phyloP scores from a whole-genome alignment of 2,888 invertebrate species.

The Deilephila elpenor region DNA sequence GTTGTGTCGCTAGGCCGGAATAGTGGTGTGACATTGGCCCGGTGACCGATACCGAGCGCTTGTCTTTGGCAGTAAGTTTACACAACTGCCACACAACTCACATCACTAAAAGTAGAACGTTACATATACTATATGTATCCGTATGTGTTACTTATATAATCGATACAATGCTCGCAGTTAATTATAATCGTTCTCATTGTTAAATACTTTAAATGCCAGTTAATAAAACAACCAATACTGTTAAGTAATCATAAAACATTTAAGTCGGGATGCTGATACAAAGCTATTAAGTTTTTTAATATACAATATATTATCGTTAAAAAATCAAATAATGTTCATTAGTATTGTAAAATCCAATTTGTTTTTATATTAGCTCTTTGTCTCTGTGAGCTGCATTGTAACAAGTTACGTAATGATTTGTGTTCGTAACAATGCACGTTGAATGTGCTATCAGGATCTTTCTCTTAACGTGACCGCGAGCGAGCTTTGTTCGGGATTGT shows the following conservation, averaged over 20 bases:
- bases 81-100: conserved; percentile 50
- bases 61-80: conserved; percentile 53
- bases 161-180: conserved; percentile 35
- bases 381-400: not conserved
- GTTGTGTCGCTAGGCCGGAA: conserved; percentile 32
- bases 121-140: conserved; percentile 13
- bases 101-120: not conserved
- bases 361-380: conserved; percentile 10
- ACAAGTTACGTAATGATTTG: conserved; percentile 14
- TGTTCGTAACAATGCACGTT: conserved; percentile 8
- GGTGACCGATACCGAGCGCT: conserved; percentile 63
- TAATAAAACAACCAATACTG: conserved; percentile 33
- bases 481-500: not conserved
- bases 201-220: conserved; percentile 40
- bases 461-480: conserved; percentile 2
- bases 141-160: conserved; percentile 39
- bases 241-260: conserved; percentile 34
- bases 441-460: conserved; percentile 3
- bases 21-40: conserved; percentile 69
- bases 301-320: conserved; percentile 2
- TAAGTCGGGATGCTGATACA: conserved; percentile 11
- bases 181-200: conserved; percentile 33
- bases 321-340: not conserved
- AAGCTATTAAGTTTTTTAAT: conserved; percentile 1
- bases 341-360: not conserved